Evolutionary conservation across 2,888 invertebrate species (phyloP), one percentile per base, ranked within the genome.

Genomic region (Cosmia trapezina): DNA sequence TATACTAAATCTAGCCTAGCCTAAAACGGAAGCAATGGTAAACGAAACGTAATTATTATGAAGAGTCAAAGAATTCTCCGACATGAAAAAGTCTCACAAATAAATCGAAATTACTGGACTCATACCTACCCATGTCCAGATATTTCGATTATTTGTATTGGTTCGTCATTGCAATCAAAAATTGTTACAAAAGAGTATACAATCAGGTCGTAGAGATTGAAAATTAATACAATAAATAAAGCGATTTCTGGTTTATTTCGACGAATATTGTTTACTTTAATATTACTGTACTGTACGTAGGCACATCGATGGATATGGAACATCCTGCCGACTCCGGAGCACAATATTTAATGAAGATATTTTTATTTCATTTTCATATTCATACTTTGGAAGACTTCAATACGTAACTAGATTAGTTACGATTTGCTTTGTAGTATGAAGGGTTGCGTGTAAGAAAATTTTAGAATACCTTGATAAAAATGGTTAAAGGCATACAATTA

Each of bases 101-200:
- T 37, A 57, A 45, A 64, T 37, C 33, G 6, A 12, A 53, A 53
- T 45, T 22, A 54, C 53, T 37, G 63, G 19, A 33, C 9, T 33
- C 9, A 33, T 5, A 43, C 0, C 14, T 75, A 51, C 51, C 45
- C 8, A 37, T 8, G 33, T 54, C 33, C 65, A 49, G 41, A 57
- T 62, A 66, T 54, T 57, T 47, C 61, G 14, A 65, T 62, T 57
- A 61, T 63, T 80, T 74, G 22, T 60, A 64, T 51, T 43, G 41
- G 19, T 68, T 33, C 81, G 33, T 47, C 60, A 62, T 45, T 53
- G 45, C 81, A 81, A 81, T 81, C 81, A 81, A 69, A 81, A 79
- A 28, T 61, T 67, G n/a, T 64, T 67, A 67, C 78, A 77, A 81
- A 81, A 81, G 45, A 60, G 56, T 60, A 62, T 62, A 70, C 71